Evolutionary conservation across 1,140 invertebrate species (phyloP), one percentile per base, ranked within the genome.

Genomic region (Drosophila pallidifrons): DNA sequence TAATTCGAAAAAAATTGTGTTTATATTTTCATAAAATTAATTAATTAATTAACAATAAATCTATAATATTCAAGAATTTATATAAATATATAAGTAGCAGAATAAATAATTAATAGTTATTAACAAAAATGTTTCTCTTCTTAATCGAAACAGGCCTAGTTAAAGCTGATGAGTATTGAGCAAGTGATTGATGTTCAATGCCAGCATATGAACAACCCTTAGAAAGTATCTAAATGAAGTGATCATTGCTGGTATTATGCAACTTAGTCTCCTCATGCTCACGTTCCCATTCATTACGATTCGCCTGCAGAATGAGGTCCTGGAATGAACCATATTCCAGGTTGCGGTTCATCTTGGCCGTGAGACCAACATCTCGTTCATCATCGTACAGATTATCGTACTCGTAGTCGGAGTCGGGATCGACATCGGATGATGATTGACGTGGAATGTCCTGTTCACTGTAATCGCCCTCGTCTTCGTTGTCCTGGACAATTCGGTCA

Each of bases 301-400:
- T 82, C 10, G 90, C 86, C 46, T 91, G 89, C 46, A 87, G 43
- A 38, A 91, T 91, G 1, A 91, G 58, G 5, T 91, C 90, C 54
- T 91, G 89, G 20, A 91, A 87, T 11, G 90, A 91, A 3, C 82
- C 86, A 8, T 89, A 90, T 32, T 91, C 90, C 1, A 60, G 61
- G 8, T 90, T 81, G 15, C 81, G 80, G 0, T 75, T 59, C 0
- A 73, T 75, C 60, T 83, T 91, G 7, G 74, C 75, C 1, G 73
- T 78, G 0, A 87, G 60, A 0, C 30, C 75, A 1, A 83, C 74
- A 30, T 91, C 89, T 8, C 81, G 75, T 47, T 90, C 89, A 13
- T 91, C 90, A 20, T 91, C 90, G 16, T 89, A 89, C 1, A 91
- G 55, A 59, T 86, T 88, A 16, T 91, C 89, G 8, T 82, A 91